Percentiles rank a stretch among this genome's conserved stretches.
Conservation (phyloP, 2,888 invertebrate genomes). For the Melieria crassipennis region DNA sequence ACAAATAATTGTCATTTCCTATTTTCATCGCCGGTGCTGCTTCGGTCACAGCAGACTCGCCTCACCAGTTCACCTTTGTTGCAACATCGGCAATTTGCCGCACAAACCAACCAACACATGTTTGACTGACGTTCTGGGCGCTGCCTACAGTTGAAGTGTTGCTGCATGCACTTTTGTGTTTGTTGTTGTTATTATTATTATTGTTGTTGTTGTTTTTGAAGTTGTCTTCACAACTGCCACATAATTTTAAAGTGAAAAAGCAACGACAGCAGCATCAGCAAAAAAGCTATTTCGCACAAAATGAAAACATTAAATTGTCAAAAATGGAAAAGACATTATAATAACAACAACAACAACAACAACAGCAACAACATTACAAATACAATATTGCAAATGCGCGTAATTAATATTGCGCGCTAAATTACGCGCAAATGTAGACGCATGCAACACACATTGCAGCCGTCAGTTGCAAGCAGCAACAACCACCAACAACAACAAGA, state of each 20-base stretch:
- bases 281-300: too few species aligned
- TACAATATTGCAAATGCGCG: neutral
- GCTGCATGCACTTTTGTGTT: too few species aligned
- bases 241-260: too few species aligned
- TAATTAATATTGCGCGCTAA: conserved; percentile 32
- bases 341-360: neutral
- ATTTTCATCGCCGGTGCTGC: conserved; percentile 9
- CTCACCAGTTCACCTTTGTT: neutral
- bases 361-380: neutral
- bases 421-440: conserved; percentile 20
- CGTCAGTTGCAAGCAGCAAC: too few species aligned
- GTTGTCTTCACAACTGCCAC: too few species aligned
- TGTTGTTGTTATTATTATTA: too few species aligned
- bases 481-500: too few species aligned
- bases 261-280: too few species aligned
- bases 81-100: conserved; percentile 11
- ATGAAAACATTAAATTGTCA: too few species aligned
- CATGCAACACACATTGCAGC: too few species aligned
- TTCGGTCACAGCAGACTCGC: conserved; percentile 12
- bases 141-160: too few species aligned
- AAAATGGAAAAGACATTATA: neutral
- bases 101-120: neutral
- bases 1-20: conserved; percentile 21
- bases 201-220: too few species aligned
- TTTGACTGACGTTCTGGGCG: neutral